Evolutionary conservation across 2,888 invertebrate genomes (phyloP).

Genomic region (Orthosia gracilis): DNA sequence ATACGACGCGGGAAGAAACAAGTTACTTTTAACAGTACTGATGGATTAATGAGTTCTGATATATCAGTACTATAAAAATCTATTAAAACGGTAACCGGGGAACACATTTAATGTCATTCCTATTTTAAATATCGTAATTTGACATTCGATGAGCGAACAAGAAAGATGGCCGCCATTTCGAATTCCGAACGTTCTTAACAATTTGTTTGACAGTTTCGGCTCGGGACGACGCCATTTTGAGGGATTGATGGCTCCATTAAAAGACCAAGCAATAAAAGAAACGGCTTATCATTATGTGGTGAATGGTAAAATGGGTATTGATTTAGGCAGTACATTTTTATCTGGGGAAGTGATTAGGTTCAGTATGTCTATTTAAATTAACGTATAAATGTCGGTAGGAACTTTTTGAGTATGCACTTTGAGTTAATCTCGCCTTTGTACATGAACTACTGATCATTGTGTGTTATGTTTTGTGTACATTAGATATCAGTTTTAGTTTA

Average conservation of each 20-base stretch:
- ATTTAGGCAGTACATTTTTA: slow-evolving; percentile 3
- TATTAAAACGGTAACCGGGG: not conserved
- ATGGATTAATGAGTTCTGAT: too few species aligned
- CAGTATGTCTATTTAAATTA: too few species aligned
- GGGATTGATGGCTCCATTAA: slow-evolving; percentile 41
- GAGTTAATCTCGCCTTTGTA: too few species aligned
- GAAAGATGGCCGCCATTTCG: slow-evolving; percentile 42
- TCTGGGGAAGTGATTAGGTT: not conserved
- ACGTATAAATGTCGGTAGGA: too few species aligned
- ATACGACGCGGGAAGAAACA: not conserved
- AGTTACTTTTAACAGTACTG: not conserved
- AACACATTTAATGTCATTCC: not conserved
- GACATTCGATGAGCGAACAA: slow-evolving; percentile 19
- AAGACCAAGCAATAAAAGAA: slow-evolving; percentile 27
- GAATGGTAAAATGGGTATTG: slow-evolving; percentile 21
- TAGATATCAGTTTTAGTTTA: too few species aligned
- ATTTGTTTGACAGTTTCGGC: slow-evolving; percentile 53
- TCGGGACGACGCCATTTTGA: slow-evolving; percentile 28
- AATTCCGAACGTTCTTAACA: slow-evolving; percentile 43
- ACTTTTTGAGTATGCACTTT: too few species aligned
- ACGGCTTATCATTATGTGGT: slow-evolving; percentile 27
- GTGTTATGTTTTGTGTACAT: too few species aligned
- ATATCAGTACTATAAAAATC: not conserved
- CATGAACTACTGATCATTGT: too few species aligned
- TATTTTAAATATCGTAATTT: slow-evolving; percentile 24